phyloP scores from a whole-genome alignment of 53 echinoderm and acorn worm species.

The Temnopleurus reevesii region DNA sequence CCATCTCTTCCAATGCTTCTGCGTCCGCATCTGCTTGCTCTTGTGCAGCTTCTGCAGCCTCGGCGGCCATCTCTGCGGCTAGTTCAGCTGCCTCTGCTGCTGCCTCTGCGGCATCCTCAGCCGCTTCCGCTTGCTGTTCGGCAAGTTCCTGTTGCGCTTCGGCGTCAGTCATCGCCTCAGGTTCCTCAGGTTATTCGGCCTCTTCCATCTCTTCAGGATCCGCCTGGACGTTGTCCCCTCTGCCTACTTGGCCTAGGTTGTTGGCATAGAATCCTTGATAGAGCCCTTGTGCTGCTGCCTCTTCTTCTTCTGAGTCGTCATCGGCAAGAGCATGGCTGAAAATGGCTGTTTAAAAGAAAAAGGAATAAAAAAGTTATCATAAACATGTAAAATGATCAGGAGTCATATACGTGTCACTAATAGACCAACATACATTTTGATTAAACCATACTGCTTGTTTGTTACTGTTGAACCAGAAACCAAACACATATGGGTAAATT shows the following conservation, averaged over 20 bases:
- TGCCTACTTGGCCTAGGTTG: not conserved
- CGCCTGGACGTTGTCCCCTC: constrained; percentile 45
- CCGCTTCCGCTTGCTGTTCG: not conserved
- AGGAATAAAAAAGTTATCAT: not conserved
- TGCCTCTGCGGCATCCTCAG: not conserved
- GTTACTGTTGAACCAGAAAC: too few species aligned
- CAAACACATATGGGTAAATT: too few species aligned
- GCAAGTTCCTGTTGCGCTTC: not conserved
- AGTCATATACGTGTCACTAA: too few species aligned
- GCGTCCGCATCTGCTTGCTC: not conserved
- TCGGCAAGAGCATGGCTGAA: not conserved
- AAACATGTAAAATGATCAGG: not conserved
- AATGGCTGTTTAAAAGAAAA: not conserved
- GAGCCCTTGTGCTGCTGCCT: not conserved
- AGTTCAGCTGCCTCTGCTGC: not conserved
- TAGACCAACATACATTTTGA: too few species aligned
- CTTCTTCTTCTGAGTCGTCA: not conserved
- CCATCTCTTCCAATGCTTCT: not conserved
- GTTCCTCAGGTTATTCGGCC: constrained; percentile 20
- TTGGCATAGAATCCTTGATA: not conserved
- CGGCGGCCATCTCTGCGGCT: not conserved
- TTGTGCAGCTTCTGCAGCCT: not conserved
- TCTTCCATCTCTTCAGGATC: constrained; percentile 29
- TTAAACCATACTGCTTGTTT: too few species aligned
- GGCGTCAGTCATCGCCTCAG: not conserved